phyloP scores from a whole-genome alignment of 2,113 vertebrate genomes.

The Pitta sordida region DNA sequence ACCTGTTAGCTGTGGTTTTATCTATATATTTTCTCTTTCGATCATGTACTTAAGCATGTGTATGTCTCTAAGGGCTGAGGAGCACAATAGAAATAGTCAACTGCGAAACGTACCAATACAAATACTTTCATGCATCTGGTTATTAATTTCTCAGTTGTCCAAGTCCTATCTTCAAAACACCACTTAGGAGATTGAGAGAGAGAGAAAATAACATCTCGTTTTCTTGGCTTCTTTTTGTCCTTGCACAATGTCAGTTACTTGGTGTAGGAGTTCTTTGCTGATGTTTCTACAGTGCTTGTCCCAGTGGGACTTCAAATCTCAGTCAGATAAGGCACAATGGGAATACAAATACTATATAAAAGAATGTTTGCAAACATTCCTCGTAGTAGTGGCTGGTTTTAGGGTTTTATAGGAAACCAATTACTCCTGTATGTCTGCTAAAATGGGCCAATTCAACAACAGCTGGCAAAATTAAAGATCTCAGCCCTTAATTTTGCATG shows the following conservation, averaged over 20 bases:
- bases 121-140: not conserved
- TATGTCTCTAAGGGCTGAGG: not conserved
- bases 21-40: not conserved
- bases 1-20: not conserved
- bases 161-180: not conserved
- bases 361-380: constrained; percentile 25
- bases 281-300: not conserved
- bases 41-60: not conserved
- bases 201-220: not conserved
- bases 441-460: not conserved
- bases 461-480: not conserved
- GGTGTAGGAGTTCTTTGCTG: not conserved
- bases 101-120: not conserved
- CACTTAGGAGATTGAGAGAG: not conserved
- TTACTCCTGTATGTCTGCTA: not conserved
- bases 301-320: not conserved
- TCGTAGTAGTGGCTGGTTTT: not conserved
- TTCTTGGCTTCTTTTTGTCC: not conserved
- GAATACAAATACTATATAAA: not conserved
- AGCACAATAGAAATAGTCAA: not conserved
- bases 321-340: not conserved
- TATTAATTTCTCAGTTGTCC: not conserved
- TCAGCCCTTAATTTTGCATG: not conserved
- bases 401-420: not conserved
- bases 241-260: not conserved